These are phyloP conservation scores for Hetaerina titia DNA, from an alignment of 2,888 invertebrate species.

Conservation along the genomic window DNA sequence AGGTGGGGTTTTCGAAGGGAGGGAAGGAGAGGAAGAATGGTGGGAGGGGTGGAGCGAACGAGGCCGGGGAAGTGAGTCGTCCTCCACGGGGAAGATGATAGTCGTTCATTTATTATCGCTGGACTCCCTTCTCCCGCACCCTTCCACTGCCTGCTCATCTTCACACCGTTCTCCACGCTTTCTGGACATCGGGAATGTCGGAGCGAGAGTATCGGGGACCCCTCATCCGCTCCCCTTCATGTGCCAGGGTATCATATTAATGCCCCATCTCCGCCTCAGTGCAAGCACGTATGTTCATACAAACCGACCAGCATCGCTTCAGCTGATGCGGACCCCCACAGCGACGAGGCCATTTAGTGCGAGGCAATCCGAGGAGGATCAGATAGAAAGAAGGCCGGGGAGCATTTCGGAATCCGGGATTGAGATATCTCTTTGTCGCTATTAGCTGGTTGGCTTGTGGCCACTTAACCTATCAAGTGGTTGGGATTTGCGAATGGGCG, in stretches of 20 bases:
- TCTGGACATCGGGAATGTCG: slow-evolving; percentile 30
- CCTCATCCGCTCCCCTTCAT: background rate
- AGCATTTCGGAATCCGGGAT: background rate
- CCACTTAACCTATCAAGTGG: slow-evolving; percentile 6
- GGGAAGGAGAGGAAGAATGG: background rate
- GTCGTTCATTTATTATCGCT: slow-evolving; percentile 53
- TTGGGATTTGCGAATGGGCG: background rate
- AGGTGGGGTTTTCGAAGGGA: background rate
- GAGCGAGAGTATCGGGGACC: background rate
- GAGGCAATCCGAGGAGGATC: background rate
- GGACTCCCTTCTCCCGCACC: background rate
- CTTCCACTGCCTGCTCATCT: background rate
- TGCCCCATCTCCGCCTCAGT: background rate
- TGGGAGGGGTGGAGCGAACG: background rate
- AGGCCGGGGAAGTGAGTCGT: background rate
- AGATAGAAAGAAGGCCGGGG: background rate
- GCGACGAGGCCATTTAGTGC: background rate
- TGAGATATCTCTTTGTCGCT: slow-evolving; percentile 29
- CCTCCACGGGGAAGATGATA: slow-evolving; percentile 60
- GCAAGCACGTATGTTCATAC: background rate
- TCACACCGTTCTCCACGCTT: background rate
- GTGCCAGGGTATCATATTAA: slow-evolving; percentile 30
- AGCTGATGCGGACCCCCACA: background rate
- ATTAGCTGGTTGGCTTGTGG: background rate
- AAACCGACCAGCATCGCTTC: slow-evolving; percentile 9